Evolutionary conservation across 2,113 vertebrate genomes (phyloP), one percentile per base, ranked within the genome.

Genomic region (Paraplagusia blochii): DNA sequence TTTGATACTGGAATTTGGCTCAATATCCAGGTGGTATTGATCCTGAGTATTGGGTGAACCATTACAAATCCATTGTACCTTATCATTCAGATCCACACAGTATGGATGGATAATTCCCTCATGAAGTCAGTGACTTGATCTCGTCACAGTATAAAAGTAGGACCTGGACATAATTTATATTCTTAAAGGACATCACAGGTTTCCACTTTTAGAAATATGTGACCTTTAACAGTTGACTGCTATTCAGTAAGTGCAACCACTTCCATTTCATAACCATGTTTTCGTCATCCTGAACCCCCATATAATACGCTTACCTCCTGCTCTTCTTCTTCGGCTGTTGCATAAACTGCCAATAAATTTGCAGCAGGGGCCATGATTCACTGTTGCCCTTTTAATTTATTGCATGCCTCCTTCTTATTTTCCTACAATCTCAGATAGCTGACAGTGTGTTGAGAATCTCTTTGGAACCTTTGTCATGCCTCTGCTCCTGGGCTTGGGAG

Each of bases 401-500:
- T 52, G 12, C 43, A 36, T 46, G 46, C 51, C 59, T 66, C 17
- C 57, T 66, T 38, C 42, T 8, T 44, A 53, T 53, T 65, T 53
- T 58, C 11, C 11, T 50, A 53, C 76, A 64, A 76, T 80, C 69
- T 74, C 40, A 40, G 63, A 66, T 45, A 58, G 69, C 65, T 69
- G 59, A 69, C 69, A 51, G 54, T 63, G 44, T 22, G 17, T 17
- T 11, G 11, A 64, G 71, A 61, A 55, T 42, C 63, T 74, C 69
- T 75, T 83, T 66, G 69, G 53, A 66, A 60, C 50, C 19, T 67
- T 71, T 78, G 76, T 74, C 55, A 69, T 58, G 47, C 47, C 14
- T 7, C 50, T 53, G 44, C 67, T 80, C 47, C 58, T 52, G 48
- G 58, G 43, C 76, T 48, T 42, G 43, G 44, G 35, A 69, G 10